A percentile compares a stretch with the other conserved stretches of the same genome.
Evolutionary conservation across 1,140 invertebrate species (phyloP).

Genomic region (Frieseomelitta varia): DNA sequence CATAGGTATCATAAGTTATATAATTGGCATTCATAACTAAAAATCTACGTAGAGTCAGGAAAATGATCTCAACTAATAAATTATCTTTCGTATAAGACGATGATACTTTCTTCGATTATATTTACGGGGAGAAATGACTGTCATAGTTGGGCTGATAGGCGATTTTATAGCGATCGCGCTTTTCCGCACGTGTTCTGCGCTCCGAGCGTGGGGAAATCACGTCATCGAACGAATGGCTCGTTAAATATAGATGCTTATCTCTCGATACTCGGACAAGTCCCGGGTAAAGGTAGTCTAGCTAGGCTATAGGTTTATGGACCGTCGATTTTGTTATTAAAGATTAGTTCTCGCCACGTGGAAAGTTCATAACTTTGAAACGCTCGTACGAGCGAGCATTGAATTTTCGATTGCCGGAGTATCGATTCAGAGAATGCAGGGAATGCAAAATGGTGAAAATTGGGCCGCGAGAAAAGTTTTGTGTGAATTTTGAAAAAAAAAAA

Average conservation of each 20-base stretch:
- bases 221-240: slow-evolving; percentile 11
- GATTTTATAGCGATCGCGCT: slow-evolving; percentile 33
- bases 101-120: slow-evolving; percentile 40
- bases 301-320: slow-evolving; percentile 22
- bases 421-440: no score
- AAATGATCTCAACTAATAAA: slow-evolving; percentile 26
- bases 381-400: no score
- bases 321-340: slow-evolving; percentile 1
- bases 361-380: slow-evolving; percentile 24
- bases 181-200: slow-evolving; percentile 45
- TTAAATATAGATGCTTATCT: slow-evolving; percentile 48
- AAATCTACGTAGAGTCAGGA: not conserved
- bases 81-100: slow-evolving; percentile 5
- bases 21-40: not conserved
- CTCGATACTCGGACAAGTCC: not conserved
- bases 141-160: slow-evolving; percentile 43
- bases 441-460: no score
- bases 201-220: slow-evolving; percentile 38
- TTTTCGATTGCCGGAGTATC: no score
- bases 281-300: slow-evolving; percentile 27
- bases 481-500: no score
- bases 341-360: slow-evolving; percentile 20
- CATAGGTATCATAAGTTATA: no score
- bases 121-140: slow-evolving; percentile 38
- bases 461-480: no score